These are phyloP conservation scores for Bostrychus sinensis DNA, from an alignment of 2,113 vertebrate genomes.

Conservation along the genomic window DNA sequence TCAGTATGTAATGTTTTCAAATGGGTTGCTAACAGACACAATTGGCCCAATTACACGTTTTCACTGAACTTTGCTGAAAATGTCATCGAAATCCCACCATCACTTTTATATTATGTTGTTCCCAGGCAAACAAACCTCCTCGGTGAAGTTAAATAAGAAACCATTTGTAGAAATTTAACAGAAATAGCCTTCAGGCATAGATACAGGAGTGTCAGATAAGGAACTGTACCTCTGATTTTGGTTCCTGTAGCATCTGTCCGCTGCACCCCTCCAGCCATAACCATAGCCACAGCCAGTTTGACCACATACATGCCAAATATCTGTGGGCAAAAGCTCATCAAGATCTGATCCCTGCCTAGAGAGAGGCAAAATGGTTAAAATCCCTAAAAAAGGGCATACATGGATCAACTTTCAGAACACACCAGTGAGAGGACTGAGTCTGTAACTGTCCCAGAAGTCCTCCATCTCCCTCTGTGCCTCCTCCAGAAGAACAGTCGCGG, in stretches of 20 bases:
- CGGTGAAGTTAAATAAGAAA: slow-evolving; percentile 72
- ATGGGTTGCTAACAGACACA: too few relatives aligned
- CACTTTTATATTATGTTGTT: too few relatives aligned
- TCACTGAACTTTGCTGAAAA: too few relatives aligned
- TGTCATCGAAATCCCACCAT: too few relatives aligned
- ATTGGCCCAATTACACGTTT: too few relatives aligned
- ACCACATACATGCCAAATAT: slow-evolving; percentile 95
- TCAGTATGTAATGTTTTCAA: too few relatives aligned
- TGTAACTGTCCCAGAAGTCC: slow-evolving; percentile 89
- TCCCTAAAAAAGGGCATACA: background rate
- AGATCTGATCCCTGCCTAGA: slow-evolving; percentile 92
- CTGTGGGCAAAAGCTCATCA: slow-evolving; percentile 94
- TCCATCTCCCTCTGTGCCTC: slow-evolving; percentile 89
- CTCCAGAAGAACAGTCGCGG: slow-evolving; percentile 81
- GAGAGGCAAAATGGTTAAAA: background rate
- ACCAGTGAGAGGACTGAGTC: slow-evolving; percentile 87
- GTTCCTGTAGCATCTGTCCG: slow-evolving; percentile 92
- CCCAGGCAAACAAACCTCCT: too few relatives aligned
- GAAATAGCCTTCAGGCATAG: too few relatives aligned
- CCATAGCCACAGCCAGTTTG: slow-evolving; percentile 94
- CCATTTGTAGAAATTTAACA: too few relatives aligned
- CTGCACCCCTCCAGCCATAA: slow-evolving; percentile 94
- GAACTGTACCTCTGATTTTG: slow-evolving; percentile 85
- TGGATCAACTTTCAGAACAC: background rate
- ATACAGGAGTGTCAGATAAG: too few relatives aligned